phyloP scores from a whole-genome alignment of 64 coral and sea anemone genomes.

The Montipora cactus region DNA sequence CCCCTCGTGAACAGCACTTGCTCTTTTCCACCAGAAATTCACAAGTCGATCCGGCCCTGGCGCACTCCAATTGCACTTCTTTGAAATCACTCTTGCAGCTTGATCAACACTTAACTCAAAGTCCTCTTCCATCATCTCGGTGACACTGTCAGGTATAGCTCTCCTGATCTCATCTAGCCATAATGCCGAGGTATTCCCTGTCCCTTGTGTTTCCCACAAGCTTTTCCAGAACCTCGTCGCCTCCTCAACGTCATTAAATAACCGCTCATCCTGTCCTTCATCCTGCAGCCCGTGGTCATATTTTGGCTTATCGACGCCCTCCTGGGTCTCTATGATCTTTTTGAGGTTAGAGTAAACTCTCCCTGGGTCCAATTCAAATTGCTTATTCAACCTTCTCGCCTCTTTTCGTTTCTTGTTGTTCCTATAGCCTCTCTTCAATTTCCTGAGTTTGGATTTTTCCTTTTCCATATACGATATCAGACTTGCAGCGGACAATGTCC shows the following conservation, averaged over 20 bases:
- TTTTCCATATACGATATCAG: conserved; percentile 37
- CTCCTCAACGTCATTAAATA: conserved; percentile 34
- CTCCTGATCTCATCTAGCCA: neutral
- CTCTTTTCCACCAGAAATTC: conserved; percentile 29
- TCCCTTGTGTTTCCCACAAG: conserved; percentile 47
- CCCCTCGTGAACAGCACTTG: neutral
- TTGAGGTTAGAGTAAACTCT: conserved; percentile 54
- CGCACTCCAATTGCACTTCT: neutral
- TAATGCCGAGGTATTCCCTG: neutral
- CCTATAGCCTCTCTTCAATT: conserved; percentile 63
- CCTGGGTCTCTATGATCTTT: conserved; percentile 54
- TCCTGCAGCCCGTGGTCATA: conserved; percentile 20
- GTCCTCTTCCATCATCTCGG: neutral
- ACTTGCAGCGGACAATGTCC: conserved; percentile 52
- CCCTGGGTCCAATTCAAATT: neutral
- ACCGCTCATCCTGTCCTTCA: neutral
- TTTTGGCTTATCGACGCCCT: conserved; percentile 44
- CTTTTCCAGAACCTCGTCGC: conserved; percentile 46
- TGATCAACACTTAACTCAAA: neutral
- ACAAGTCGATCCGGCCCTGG: neutral
- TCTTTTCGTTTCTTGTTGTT: conserved; percentile 64
- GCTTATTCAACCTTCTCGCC: conserved; percentile 44
- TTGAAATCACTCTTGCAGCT: conserved; percentile 7
- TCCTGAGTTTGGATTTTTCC: conserved; percentile 28
- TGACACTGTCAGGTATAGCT: neutral